These are phyloP conservation scores for Hermaeophaga mercurialis DNA, from an alignment of 2,888 invertebrate species.

Conservation along the genomic window DNA sequence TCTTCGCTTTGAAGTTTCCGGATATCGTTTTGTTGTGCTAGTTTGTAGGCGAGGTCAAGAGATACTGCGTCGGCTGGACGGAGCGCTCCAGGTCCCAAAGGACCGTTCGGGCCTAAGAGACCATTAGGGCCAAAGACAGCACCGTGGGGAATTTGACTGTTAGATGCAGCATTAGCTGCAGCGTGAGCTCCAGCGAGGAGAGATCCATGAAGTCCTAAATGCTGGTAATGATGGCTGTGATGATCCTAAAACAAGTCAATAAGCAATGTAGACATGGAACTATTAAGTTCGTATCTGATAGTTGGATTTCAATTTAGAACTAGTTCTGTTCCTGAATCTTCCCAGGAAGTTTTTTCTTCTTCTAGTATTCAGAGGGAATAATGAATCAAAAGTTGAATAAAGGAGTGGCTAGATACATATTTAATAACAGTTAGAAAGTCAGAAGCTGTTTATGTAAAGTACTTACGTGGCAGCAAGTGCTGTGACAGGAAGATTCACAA, in stretches of 20 bases:
- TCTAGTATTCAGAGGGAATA: too few species aligned
- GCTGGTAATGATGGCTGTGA: too few species aligned
- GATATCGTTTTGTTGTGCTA: slow-evolving; percentile 52
- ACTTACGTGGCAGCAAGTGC: slow-evolving; percentile 3
- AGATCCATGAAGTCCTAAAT: neutral
- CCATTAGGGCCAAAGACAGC: slow-evolving; percentile 8
- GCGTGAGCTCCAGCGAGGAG: neutral
- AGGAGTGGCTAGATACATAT: too few species aligned
- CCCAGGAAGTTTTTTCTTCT: too few species aligned
- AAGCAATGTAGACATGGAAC: too few species aligned
- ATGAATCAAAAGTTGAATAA: too few species aligned
- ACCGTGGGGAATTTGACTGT: neutral
- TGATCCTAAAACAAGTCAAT: too few species aligned
- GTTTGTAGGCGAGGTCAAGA: slow-evolving; percentile 56
- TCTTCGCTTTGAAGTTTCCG: slow-evolving; percentile 56
- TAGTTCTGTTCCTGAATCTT: too few species aligned
- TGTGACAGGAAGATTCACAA: neutral
- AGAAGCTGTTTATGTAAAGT: too few species aligned
- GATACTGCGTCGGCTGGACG: slow-evolving; percentile 61
- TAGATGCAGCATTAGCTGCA: slow-evolving; percentile 1
- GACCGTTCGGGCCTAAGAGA: neutral
- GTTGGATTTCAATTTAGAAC: too few species aligned
- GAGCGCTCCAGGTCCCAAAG: slow-evolving; percentile 7
- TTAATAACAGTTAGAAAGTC: too few species aligned
- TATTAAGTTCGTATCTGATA: too few species aligned